Base-by-base conservation (phyloP, 2,797 vertebrate species). In the Cygnus olor region DNA sequence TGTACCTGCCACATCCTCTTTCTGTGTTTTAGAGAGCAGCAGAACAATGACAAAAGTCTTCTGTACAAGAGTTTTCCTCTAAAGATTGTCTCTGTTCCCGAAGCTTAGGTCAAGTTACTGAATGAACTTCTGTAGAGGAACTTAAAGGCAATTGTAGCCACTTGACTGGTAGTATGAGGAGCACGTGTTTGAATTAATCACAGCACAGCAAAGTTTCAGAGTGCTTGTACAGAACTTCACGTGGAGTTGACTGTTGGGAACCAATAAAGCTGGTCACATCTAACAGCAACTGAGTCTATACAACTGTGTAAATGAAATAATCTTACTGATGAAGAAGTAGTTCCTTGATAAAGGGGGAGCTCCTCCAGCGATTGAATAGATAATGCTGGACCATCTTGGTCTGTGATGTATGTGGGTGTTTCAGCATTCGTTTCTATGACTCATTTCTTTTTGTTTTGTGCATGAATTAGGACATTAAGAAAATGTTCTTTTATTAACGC, bases 361-460 rank as follows among this genome's bases (percentile, higher is more conserved):
- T 89, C 22, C 14, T 65, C 28, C 14, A 45, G 79, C 49, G 72
- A 77, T 9, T 10, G 66, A 80, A 45, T 80, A 30, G 14, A n/a
- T 61, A 34, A 51, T 56, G 40, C 54, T 69, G 32, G 25, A 61
- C 11, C 34, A 11, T 71, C 20, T 85, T 14, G 5, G 49, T 51
- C 21, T 83, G 19, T 68, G 54, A 90, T 82, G 19, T 65, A 72
- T n/a, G 69, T 77, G 51, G 15, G 34, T 61, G 40, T 61, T 85
- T 42, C 1, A 4, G n/a, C 32, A 47, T 74, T 28, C 0, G 0
- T n/a, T 87, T 78, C 77, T 85, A 24, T 14, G 12, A 63, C n/a
- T 91, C 38, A 24, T 89, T 95, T 92, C 66, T 65, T 66, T 96
- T 89, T 45, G 4, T 4, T 78, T 93, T 92, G 51, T 0, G 0